Evolutionary conservation across 2,797 vertebrate species (phyloP), one percentile per base, ranked within the genome.

Genomic region (Muscicapa striata): DNA sequence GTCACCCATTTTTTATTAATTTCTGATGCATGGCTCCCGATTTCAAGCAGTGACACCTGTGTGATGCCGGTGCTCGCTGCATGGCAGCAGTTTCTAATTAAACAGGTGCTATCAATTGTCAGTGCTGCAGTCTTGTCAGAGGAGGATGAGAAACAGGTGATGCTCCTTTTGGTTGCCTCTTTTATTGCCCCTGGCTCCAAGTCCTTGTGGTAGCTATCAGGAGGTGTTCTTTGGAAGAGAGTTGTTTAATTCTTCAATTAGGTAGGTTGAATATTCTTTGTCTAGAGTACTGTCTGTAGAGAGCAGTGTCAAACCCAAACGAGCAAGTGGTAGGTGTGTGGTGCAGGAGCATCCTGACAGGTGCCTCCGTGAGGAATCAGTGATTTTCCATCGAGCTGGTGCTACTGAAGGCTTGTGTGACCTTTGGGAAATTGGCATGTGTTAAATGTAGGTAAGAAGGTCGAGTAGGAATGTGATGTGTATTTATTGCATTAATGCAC

Each of bases 211-310:
- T 18, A 0, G 30, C 2, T 1, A 10, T 38, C 40, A 14, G 32
- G 49, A 36, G 32, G 49, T 40, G 59, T 11, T 51, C 26, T 46
- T 46, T 46, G 45, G 21, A 12, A 34, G 21, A 21, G 3, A 21
- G 45, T 22, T 46, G 7, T 51, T 29, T 51, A 29, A 51, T 11
- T 51, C 27, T 51, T 18, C 11, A 29, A 17, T 51, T 51, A 51
- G 10, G 72, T 41, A 20, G 58, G 22, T 46, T 52, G 52, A 23
- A 63, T 69, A 27, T 34, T 38, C 41, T 72, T 49, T 59, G 29
- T 19, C 21, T 64, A 0, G 27, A 16, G 10, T 26, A 3, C 23
- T 45, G 6, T 3, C 19, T 18, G 0, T 4, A 15, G 67, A 55
- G n/a, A 0, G 2, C 14, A 17, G 38, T 9, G 6, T 26, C 46